A percentile compares a stretch with the other conserved stretches of the same genome.
Evolutionary conservation across 1,140 invertebrate species (phyloP).

Genomic region (Drosophila simulans): DNA sequence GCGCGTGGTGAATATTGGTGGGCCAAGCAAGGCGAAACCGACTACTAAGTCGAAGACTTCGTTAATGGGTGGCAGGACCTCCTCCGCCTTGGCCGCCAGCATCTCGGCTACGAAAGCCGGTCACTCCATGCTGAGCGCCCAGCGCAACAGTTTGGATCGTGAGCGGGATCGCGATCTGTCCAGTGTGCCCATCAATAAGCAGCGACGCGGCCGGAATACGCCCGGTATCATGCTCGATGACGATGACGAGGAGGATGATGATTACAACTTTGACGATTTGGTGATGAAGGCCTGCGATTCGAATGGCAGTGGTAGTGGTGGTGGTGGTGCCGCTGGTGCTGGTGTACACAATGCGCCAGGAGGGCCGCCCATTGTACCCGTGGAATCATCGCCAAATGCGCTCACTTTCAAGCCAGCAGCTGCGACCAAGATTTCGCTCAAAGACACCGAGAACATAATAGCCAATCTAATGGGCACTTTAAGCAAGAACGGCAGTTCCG

Average conservation of each 20-base stretch:
- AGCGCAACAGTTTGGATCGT: conserved; percentile 29
- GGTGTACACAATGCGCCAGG: not conserved
- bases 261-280: conserved; percentile 89
- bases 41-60: conserved; percentile 4
- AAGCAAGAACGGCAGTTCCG: conserved; percentile 55
- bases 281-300: conserved; percentile 85
- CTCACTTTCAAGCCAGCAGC: conserved; percentile 75
- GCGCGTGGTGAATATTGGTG: conserved; percentile 37
- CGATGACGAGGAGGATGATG: conserved; percentile 85
- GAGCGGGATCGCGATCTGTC: not conserved
- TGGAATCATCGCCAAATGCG: conserved; percentile 54
- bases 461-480: conserved; percentile 88
- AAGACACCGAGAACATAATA: conserved; percentile 87
- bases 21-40: not conserved
- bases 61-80: not conserved
- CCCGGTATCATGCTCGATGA: conserved; percentile 84
- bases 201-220: conserved; percentile 34
- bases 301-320: conserved; percentile 33
- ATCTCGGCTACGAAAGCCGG: not conserved
- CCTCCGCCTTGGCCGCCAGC: not conserved
- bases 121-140: conserved; percentile 3
- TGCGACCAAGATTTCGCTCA: conserved; percentile 85
- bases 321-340: not conserved
- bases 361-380: conserved; percentile 24
- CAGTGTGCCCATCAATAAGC: conserved; percentile 20